A percentile compares a stretch with the other conserved stretches of the same genome.
These are phyloP conservation scores for Orgyia antiqua DNA, from an alignment of 2,888 invertebrate species.

Conservation along the genomic window DNA sequence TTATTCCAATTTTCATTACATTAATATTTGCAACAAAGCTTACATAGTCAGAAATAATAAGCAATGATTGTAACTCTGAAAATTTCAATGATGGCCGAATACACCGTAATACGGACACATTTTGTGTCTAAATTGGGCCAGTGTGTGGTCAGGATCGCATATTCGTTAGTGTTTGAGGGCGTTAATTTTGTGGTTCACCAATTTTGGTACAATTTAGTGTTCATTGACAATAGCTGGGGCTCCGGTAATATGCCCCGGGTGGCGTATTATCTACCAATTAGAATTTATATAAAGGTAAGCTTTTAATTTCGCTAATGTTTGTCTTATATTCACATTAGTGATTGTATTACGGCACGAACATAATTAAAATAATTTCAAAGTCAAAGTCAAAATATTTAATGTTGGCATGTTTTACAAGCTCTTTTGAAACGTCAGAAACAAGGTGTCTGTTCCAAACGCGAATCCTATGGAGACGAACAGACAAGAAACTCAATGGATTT, in stretches of 20 bases:
- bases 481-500: too few relatives aligned
- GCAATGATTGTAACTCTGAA: constrained; percentile 6
- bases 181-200: constrained; percentile 37
- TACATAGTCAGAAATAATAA: constrained; percentile 7
- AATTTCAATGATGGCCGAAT: constrained; percentile 18
- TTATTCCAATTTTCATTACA: too few relatives aligned
- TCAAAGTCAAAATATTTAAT: too few relatives aligned
- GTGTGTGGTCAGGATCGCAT: constrained; percentile 24
- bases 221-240: constrained; percentile 14
- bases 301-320: background rate
- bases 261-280: constrained; percentile 9
- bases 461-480: too few relatives aligned
- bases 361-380: too few relatives aligned
- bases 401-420: too few relatives aligned
- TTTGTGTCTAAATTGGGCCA: constrained; percentile 20
- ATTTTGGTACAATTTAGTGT: constrained; percentile 33
- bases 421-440: too few relatives aligned
- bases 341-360: too few relatives aligned
- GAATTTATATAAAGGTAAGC: constrained; percentile 7
- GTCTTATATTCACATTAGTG: background rate
- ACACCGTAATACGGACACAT: constrained; percentile 17
- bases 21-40: background rate
- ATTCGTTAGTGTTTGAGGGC: constrained; percentile 37
- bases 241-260: constrained; percentile 4
- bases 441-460: too few relatives aligned